These are phyloP conservation scores for Pristionchus arcanus DNA, from an alignment of 2,888 invertebrate species.

Conservation along the genomic window DNA sequence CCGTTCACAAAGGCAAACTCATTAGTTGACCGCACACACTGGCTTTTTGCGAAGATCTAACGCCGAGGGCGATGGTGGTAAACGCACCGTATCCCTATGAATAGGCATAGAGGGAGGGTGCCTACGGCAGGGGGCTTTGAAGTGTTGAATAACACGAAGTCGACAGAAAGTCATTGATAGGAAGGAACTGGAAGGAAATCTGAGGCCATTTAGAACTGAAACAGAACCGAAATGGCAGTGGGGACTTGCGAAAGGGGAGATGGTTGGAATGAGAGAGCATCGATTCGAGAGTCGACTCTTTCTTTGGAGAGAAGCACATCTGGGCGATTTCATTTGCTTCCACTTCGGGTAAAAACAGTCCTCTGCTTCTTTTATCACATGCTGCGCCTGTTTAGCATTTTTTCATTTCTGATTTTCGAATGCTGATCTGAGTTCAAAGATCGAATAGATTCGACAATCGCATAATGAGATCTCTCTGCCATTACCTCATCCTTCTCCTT, in stretches of 20 bases:
- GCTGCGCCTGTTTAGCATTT: background rate
- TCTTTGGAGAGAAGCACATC: background rate
- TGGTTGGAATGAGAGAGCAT: background rate
- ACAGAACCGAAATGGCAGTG: background rate
- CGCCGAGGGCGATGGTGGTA: background rate
- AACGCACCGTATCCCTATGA: slow-evolving; percentile 11
- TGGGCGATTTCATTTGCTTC: background rate
- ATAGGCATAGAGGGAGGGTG: background rate
- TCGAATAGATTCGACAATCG: background rate
- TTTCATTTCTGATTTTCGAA: background rate
- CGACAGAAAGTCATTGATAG: background rate
- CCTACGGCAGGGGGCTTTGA: background rate
- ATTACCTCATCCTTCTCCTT: background rate
- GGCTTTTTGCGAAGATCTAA: slow-evolving; percentile 8
- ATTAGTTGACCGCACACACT: background rate
- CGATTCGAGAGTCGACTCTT: background rate
- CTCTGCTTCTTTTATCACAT: background rate
- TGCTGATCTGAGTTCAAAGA: background rate
- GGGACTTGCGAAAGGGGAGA: background rate
- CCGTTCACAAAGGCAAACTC: background rate
- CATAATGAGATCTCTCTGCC: background rate
- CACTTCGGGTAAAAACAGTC: background rate
- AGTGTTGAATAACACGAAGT: background rate
- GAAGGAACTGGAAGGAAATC: background rate
- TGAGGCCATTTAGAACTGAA: background rate